Base-by-base conservation (phyloP, 2,113 vertebrate species). In the Epinephelus cyanopodus region DNA sequence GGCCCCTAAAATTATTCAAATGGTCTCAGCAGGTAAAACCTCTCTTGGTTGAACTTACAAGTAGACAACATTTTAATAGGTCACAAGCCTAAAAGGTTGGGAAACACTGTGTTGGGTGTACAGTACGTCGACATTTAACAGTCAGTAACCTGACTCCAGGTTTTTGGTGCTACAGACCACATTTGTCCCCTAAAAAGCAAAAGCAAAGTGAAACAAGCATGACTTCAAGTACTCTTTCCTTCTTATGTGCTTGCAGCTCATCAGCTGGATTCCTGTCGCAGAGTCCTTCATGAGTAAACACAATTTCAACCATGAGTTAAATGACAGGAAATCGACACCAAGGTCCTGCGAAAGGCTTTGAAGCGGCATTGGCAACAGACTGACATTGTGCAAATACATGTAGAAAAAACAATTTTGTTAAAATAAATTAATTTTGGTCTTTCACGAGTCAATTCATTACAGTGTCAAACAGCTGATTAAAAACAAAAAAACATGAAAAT, bases 151-250 rank as follows among this genome's bases (percentile, higher is more conserved):
- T 13, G n/a, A 4, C 61, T 15, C 52, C 53, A 66, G 37, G n/a
- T 56, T 72, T 29, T 54, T 50, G 42, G 17, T 70, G 57, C 79
- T 17, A 56, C 48, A 52, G 27, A 39, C 33, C 52, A 56, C n/a
- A 48, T 25, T 19, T n/a, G 11, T 21, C 25, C 9, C 1, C 27
- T 33, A 11, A 83, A 56, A 58, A 33, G 29, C 19, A 27, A 66
- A 42, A 27, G 11, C 0, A 25, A 57, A 47, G 25, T 0, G 14
- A 1, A 62, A 60, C 17, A 39, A 71, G 47, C 47, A 3, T 15
- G 11, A 39, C 74, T 85, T 76, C 58, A 86, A 77, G 68, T 74
- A 76, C 19, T 10, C 18, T 48, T 27, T 64, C 19, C 47, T n/a
- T 56, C 60, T 27, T 23, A 7, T 56, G 39, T 74, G 67, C 58